A percentile compares a stretch with the other conserved stretches of the same genome.
These are phyloP conservation scores for Australoheros scitulus DNA, from an alignment of 2,113 vertebrate genomes.

Conservation along the genomic window DNA sequence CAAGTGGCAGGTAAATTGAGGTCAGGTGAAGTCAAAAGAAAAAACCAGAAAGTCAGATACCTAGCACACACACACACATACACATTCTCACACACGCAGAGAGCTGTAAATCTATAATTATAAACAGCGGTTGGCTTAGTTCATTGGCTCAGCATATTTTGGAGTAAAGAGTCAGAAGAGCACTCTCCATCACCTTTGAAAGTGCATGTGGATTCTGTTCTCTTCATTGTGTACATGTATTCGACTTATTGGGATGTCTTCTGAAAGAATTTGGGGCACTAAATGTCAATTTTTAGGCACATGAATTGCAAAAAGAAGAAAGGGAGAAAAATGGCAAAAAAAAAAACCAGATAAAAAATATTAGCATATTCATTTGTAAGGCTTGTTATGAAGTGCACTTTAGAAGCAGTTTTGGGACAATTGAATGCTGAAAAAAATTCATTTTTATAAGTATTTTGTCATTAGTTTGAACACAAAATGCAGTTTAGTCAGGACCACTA, in stretches of 20 bases:
- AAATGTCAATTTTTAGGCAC: neutral
- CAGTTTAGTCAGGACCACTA: neutral
- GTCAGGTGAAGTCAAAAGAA: conserved; percentile 68
- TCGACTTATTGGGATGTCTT: neutral
- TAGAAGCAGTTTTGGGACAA: neutral
- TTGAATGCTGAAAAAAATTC: neutral
- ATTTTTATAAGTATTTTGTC: neutral
- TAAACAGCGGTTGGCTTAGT: conserved; percentile 40
- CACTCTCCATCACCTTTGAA: neutral
- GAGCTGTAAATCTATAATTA: conserved; percentile 51
- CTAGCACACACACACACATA: neutral
- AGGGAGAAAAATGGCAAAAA: too few species aligned
- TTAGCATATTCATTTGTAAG: neutral
- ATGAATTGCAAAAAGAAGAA: neutral
- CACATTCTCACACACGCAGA: conserved; percentile 14
- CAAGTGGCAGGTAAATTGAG: conserved; percentile 69
- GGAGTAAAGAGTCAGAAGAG: conserved; percentile 38
- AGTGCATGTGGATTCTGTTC: neutral
- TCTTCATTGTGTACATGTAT: neutral
- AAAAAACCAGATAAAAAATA: neutral
- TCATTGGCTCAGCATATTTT: conserved; percentile 61
- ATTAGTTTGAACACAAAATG: neutral
- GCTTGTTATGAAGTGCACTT: neutral
- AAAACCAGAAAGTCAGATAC: conserved; percentile 41
- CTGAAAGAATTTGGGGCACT: neutral